Evolutionary conservation across 2,888 invertebrate genomes (phyloP).

Genomic region (Eledona agricola): DNA sequence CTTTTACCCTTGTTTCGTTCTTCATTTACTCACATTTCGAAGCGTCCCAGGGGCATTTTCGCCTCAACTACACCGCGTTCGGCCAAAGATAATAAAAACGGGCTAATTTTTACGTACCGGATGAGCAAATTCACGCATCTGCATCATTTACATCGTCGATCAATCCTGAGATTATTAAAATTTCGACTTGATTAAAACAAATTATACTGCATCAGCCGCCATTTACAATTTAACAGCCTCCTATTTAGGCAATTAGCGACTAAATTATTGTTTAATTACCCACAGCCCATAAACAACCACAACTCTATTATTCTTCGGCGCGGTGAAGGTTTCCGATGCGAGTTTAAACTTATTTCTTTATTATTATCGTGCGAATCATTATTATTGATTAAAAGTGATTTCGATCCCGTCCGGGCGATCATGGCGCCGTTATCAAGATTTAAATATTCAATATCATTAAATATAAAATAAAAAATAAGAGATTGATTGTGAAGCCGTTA

Average conservation of each 20-base stretch:
- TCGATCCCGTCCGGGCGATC: conserved; percentile 2
- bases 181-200: conserved; percentile 31
- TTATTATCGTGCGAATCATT: too few relatives aligned
- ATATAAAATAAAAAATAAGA: conserved; percentile 23
- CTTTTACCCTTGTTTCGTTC: conserved; percentile 45
- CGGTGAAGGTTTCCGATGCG: too few relatives aligned
- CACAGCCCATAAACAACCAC: conserved; percentile 11
- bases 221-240: conserved; percentile 25
- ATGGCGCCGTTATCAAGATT: conserved; percentile 25
- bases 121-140: too few relatives aligned
- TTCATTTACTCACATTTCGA: conserved; percentile 48
- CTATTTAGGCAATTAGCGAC: conserved; percentile 29
- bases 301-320: conserved; percentile 11
- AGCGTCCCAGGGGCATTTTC: conserved; percentile 36
- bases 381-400: conserved; percentile 15
- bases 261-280: conserved; percentile 26
- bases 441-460: conserved; percentile 34
- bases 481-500: conserved; percentile 28
- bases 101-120: conserved; percentile 20
- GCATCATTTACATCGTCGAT: too few relatives aligned
- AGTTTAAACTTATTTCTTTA: background rate
- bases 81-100: conserved; percentile 34
- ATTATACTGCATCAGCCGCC: conserved; percentile 18
- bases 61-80: conserved; percentile 32
- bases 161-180: conserved; percentile 14